phyloP scores from a whole-genome alignment of 2,797 vertebrate genomes.

The Semotilus atromaculatus region DNA sequence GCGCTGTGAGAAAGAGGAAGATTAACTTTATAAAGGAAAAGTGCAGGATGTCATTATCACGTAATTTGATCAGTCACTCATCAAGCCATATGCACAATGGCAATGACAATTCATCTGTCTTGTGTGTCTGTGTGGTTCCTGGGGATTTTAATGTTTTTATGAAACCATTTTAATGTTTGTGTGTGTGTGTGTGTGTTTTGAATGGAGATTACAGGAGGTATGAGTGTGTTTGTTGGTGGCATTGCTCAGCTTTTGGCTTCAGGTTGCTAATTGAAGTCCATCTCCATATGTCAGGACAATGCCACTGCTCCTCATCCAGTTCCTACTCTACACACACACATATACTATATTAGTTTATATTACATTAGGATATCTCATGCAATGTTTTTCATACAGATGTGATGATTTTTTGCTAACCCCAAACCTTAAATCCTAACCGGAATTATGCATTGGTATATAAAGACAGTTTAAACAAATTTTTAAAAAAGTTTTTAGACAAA shows the following conservation, averaged over 20 bases:
- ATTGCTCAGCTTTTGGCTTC: slow-evolving; percentile 35
- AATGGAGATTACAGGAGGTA: background rate
- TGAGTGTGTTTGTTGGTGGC: background rate
- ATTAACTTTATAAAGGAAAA: slow-evolving; percentile 21
- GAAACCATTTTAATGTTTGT: no score
- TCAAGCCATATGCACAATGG: slow-evolving; percentile 16
- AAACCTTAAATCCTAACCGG: background rate
- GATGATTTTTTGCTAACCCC: background rate
- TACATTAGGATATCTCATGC: background rate
- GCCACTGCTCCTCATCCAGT: background rate
- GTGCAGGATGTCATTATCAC: slow-evolving; percentile 43
- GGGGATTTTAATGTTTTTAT: no score
- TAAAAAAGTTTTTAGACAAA: no score
- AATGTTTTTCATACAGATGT: background rate
- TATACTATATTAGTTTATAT: background rate
- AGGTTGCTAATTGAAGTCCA: slow-evolving; percentile 23
- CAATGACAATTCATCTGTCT: background rate
- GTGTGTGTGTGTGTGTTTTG: slow-evolving; percentile 3
- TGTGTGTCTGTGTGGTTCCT: slow-evolving; percentile 25
- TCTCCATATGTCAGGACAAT: slow-evolving; percentile 19
- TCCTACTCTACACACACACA: background rate
- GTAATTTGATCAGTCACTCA: slow-evolving; percentile 46
- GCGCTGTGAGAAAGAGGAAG: slow-evolving; percentile 1
- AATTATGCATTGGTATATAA: no score
- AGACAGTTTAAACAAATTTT: no score